Evolutionary conservation across 2,888 invertebrate species (phyloP).

Genomic region (Craniophora ligustri): DNA sequence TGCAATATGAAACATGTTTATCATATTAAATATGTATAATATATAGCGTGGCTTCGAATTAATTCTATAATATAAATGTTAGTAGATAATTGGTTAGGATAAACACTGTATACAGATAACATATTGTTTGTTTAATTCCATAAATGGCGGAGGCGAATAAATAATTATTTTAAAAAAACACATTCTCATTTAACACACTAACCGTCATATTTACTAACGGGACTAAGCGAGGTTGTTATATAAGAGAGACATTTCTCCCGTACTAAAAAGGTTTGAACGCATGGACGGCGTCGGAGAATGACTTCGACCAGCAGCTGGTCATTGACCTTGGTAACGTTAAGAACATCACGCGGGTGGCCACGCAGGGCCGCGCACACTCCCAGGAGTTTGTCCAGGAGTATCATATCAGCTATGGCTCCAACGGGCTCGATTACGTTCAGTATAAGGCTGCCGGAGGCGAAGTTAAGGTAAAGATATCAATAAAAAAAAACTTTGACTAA

Average conservation of each 20-base stretch:
- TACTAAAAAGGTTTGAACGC: constrained; percentile 93
- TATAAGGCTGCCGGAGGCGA: constrained; percentile 97
- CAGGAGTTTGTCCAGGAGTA: constrained; percentile 98
- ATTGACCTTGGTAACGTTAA: constrained; percentile 96
- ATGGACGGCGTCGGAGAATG: constrained; percentile 97
- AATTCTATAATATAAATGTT: constrained; percentile 43
- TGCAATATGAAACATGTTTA: constrained; percentile 13
- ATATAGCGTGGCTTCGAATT: constrained; percentile 18
- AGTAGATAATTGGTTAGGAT: constrained; percentile 34
- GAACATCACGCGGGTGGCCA: constrained; percentile 96
- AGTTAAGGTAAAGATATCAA: constrained; percentile 92
- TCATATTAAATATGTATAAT: constrained; percentile 30
- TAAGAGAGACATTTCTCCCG: constrained; percentile 55
- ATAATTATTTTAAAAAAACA: constrained; percentile 43
- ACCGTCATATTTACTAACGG: constrained; percentile 55
- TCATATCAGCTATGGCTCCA: constrained; percentile 97
- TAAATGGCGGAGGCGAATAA: constrained; percentile 46
- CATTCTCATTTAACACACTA: constrained; percentile 51
- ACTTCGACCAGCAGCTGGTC: constrained; percentile 97
- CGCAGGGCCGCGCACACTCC: constrained; percentile 96
- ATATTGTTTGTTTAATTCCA: constrained; percentile 37
- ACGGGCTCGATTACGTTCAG: constrained; percentile 95
- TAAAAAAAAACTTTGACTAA: constrained; percentile 27
- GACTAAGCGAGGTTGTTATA: constrained; percentile 31
- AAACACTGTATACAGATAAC: too few species aligned